These are phyloP conservation scores for Pristis pectinata DNA, from an alignment of 2,797 vertebrate species.

Conservation along the genomic window DNA sequence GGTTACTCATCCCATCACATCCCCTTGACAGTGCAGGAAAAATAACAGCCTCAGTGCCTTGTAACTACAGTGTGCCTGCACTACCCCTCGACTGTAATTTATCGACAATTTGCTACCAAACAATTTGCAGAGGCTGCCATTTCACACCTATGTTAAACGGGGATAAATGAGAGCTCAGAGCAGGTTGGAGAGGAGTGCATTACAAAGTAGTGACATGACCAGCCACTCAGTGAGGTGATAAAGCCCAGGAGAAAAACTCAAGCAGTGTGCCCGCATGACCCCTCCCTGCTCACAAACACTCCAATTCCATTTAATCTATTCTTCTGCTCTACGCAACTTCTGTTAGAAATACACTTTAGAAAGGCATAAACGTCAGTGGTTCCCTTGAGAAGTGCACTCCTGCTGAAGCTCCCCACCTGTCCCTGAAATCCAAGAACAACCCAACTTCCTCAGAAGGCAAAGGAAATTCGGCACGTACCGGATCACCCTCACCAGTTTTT, in stretches of 20 bases:
- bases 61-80: not conserved
- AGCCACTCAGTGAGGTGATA: not conserved
- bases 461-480: too few relatives aligned
- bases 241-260: not conserved
- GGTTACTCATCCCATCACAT: slow-evolving; percentile 23
- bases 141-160: slow-evolving; percentile 3
- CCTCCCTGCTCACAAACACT: not conserved
- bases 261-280: not conserved
- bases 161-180: not conserved
- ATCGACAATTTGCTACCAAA: not conserved
- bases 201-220: slow-evolving; percentile 5
- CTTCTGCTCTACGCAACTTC: too few relatives aligned
- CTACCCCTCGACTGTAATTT: slow-evolving; percentile 8
- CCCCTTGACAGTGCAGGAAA: slow-evolving; percentile 24
- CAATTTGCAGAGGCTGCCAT: not conserved
- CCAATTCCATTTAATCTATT: not conserved
- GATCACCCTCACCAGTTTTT: too few relatives aligned
- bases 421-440: too few relatives aligned
- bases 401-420: too few relatives aligned
- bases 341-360: too few relatives aligned
- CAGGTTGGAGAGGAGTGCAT: not conserved
- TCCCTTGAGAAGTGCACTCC: too few relatives aligned
- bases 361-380: too few relatives aligned
- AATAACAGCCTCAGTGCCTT: not conserved
- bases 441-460: too few relatives aligned